Percentiles rank a stretch among this genome's conserved stretches.
Evolutionary conservation across 1,140 invertebrate genomes (phyloP).

Genomic region (Ectropis grisescens): DNA sequence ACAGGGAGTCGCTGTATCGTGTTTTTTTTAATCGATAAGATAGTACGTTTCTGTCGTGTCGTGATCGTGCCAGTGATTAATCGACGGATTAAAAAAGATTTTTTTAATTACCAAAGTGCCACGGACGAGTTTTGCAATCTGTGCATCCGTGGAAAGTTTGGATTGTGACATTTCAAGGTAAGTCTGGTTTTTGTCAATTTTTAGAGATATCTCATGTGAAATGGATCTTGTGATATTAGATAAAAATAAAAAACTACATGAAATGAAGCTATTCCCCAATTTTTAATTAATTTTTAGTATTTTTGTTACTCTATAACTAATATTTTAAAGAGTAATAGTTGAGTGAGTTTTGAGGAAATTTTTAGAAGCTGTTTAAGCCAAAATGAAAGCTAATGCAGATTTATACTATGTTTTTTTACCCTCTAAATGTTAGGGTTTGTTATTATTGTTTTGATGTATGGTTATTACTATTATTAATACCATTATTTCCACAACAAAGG

Average conservation of each 20-base stretch:
- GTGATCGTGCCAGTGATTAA: conserved; percentile 36
- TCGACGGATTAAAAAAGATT: conserved; percentile 5
- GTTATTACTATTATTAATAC: too few species aligned
- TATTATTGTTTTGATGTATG: too few species aligned
- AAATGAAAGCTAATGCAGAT: too few species aligned
- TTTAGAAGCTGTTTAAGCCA: too few species aligned
- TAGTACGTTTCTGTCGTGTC: conserved; percentile 34
- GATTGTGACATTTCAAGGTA: conserved; percentile 38
- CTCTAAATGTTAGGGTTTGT: too few species aligned
- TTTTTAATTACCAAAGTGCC: conserved; percentile 9
- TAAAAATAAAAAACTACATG: too few species aligned
- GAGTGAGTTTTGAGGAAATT: not conserved
- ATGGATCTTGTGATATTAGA: too few species aligned
- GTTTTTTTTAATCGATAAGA: conserved; percentile 41
- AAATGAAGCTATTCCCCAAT: too few species aligned
- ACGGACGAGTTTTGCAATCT: too few species aligned
- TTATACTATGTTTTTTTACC: too few species aligned
- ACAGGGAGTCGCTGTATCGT: conserved; percentile 24
- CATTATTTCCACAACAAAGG: too few species aligned
- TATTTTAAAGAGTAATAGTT: not conserved
- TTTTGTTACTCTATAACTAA: not conserved
- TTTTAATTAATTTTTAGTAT: not conserved
- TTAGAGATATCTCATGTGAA: not conserved
- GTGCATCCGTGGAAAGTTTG: conserved; percentile 26
- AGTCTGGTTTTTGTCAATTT: conserved; percentile 11